A percentile compares a stretch with the other conserved stretches of the same genome.
phyloP scores from a whole-genome alignment of 2,797 vertebrate species.

The Pterois miles region DNA sequence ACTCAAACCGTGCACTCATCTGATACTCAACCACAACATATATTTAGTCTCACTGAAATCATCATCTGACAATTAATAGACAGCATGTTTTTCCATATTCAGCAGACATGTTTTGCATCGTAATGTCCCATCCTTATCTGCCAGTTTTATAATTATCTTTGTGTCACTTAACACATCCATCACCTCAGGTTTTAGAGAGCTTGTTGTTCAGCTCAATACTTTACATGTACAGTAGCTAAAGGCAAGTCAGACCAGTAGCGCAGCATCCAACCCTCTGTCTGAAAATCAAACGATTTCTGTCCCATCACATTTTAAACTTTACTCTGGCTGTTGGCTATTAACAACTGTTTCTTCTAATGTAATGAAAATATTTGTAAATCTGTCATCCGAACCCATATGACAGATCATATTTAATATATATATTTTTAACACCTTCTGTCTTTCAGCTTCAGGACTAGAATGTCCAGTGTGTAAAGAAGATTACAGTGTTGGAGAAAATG shows the following conservation, averaged over 20 bases:
- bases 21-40: not conserved
- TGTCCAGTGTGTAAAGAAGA: conserved; percentile 99
- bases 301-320: not conserved
- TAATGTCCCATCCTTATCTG: no score
- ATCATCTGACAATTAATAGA: not conserved
- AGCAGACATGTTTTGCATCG: not conserved
- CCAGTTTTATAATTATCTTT: not conserved
- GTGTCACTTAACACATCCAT: not conserved
- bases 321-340: not conserved
- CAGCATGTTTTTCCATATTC: not conserved
- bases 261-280: not conserved
- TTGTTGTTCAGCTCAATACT: not conserved
- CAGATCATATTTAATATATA: not conserved
- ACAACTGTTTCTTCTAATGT: no score
- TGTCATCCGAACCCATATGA: not conserved
- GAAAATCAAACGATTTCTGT: not conserved
- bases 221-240: no score
- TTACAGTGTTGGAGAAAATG: conserved; percentile 91
- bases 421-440: not conserved
- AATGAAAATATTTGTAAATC: not conserved
- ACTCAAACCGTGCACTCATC: not conserved
- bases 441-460: conserved; percentile 92
- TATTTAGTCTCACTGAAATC: not conserved
- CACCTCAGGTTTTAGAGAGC: not conserved
- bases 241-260: not conserved